A percentile compares a stretch with the other conserved stretches of the same genome.
Conservation (phyloP, 1,140 invertebrate genomes). For the Diachasmimorpha longicaudata region DNA sequence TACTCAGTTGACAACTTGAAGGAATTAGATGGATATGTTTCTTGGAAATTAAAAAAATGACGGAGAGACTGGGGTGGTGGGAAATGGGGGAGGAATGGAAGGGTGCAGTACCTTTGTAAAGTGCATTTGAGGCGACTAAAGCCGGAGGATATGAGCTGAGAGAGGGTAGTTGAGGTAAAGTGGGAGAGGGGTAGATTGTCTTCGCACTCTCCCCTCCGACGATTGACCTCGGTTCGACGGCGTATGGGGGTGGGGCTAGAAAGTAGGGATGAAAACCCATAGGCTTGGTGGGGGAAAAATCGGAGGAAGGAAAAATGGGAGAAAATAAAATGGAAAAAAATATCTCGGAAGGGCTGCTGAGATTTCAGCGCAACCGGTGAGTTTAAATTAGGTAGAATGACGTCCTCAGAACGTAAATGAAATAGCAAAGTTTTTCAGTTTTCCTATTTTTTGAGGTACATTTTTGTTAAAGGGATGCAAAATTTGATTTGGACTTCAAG, state of each 20-base stretch:
- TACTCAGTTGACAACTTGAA: background rate
- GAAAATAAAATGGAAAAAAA: constrained; percentile 11
- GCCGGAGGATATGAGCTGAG: background rate
- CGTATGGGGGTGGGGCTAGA: constrained; percentile 29
- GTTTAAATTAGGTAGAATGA: constrained; percentile 61
- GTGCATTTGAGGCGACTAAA: background rate
- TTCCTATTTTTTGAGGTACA: background rate
- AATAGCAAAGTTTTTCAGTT: background rate
- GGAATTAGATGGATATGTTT: background rate
- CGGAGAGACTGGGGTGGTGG: background rate
- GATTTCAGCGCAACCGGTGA: constrained; percentile 29
- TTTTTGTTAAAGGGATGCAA: background rate
- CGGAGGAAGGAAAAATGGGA: constrained; percentile 30
- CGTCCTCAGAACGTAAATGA: constrained; percentile 31
- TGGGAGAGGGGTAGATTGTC: constrained; percentile 41
- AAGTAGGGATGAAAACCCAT: constrained; percentile 22
- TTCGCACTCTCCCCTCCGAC: constrained; percentile 52
- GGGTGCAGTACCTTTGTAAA: background rate
- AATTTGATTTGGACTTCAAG: no score
- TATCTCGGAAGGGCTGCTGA: constrained; percentile 20
- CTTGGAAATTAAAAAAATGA: background rate
- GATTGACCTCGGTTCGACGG: constrained; percentile 58
- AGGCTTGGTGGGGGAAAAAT: constrained; percentile 28
- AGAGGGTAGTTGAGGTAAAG: constrained; percentile 34
- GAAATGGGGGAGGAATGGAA: background rate